These are phyloP conservation scores for Diadema setosum DNA, from an alignment of 35 echinoderm and acorn worm species.

Conservation along the genomic window DNA sequence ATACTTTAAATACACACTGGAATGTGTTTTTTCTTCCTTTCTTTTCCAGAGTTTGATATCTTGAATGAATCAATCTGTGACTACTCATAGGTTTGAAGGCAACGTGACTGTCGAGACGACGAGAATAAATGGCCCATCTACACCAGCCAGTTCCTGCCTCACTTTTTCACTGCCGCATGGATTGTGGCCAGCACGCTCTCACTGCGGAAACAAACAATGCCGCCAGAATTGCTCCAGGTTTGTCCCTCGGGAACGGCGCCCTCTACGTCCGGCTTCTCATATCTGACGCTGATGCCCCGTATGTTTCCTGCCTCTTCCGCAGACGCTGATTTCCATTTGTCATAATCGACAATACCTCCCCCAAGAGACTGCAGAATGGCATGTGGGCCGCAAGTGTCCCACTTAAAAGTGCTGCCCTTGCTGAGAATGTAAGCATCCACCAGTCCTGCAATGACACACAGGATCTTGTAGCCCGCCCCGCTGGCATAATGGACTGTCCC, in stretches of 20 bases:
- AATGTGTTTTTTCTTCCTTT: too few species aligned
- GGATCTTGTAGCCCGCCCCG: slow-evolving; percentile 90
- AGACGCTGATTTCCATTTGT: background rate
- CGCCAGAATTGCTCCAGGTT: slow-evolving; percentile 82
- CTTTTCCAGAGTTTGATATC: too few species aligned
- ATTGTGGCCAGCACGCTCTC: background rate
- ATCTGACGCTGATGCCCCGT: background rate
- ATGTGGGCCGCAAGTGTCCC: slow-evolving; percentile 94
- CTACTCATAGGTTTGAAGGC: too few species aligned
- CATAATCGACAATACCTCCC: slow-evolving; percentile 64
- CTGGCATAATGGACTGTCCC: slow-evolving; percentile 52
- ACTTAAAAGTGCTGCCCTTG: slow-evolving; percentile 89
- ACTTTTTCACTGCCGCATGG: background rate
- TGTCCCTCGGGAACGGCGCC: background rate
- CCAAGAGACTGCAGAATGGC: slow-evolving; percentile 73
- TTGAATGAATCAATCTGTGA: too few species aligned
- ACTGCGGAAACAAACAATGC: slow-evolving; percentile 68
- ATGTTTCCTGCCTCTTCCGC: background rate
- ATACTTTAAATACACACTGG: too few species aligned
- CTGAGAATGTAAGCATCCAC: slow-evolving; percentile 80
- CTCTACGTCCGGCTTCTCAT: slow-evolving; percentile 65
- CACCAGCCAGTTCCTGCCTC: too few species aligned
- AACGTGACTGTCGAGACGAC: too few species aligned
- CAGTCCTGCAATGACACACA: slow-evolving; percentile 65
- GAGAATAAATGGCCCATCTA: too few species aligned